Evolutionary conservation across 2,888 invertebrate genomes (phyloP).

Genomic region (Drosophila leonis): DNA sequence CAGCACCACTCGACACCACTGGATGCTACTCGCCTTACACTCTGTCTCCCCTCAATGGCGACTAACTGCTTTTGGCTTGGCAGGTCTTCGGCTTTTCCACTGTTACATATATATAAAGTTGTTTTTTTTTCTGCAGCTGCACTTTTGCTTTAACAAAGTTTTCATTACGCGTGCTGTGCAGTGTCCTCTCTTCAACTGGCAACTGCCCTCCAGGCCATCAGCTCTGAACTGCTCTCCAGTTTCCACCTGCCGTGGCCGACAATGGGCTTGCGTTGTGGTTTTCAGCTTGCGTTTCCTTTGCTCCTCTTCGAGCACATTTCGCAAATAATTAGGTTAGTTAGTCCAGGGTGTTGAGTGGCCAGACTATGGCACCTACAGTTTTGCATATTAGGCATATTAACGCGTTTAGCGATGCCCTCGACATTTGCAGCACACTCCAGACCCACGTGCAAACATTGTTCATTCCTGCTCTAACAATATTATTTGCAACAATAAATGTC

Average conservation of each 20-base stretch:
- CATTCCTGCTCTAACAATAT: neutral
- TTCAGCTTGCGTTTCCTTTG: constrained; percentile 33
- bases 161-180: constrained; percentile 68
- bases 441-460: neutral
- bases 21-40: constrained; percentile 53
- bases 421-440: constrained; percentile 29
- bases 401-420: constrained; percentile 45
- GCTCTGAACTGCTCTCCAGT: constrained; percentile 34
- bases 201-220: constrained; percentile 18
- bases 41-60: constrained; percentile 11
- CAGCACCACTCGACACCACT: constrained; percentile 56
- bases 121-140: constrained; percentile 24
- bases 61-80: neutral
- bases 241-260: constrained; percentile 65
- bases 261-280: constrained; percentile 69
- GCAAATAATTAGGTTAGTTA: constrained; percentile 78
- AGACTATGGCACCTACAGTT: constrained; percentile 48
- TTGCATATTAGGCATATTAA: constrained; percentile 68
- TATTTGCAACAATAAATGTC: constrained; percentile 19
- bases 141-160: constrained; percentile 69
- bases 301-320: constrained; percentile 55
- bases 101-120: constrained; percentile 5
- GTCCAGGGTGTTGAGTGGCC: constrained; percentile 52
- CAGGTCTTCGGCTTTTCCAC: constrained; percentile 4
- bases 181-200: constrained; percentile 28